Percentiles rank a stretch among this genome's conserved stretches.
These are phyloP conservation scores for Lamprologus ornatipinnis DNA, from an alignment of 2,113 vertebrate genomes.

Conservation along the genomic window DNA sequence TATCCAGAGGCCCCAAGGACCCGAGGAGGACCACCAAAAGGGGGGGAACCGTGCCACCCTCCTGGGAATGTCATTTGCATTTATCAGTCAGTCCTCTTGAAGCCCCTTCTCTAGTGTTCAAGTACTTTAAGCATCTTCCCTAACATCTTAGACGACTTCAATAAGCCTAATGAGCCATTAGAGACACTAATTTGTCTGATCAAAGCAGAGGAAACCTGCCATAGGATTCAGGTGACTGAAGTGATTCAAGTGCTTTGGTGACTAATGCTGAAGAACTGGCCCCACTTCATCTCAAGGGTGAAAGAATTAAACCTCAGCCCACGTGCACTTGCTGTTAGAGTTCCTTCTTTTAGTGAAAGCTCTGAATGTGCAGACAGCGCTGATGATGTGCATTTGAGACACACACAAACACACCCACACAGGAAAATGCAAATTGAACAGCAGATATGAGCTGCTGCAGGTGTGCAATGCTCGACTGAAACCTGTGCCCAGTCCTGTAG, in stretches of 20 bases:
- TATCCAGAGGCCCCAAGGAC: no score
- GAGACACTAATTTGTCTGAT: constrained; percentile 9
- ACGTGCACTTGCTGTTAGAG: background rate
- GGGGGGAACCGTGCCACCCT: no score
- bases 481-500: background rate
- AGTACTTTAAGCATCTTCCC: background rate
- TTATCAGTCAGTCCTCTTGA: background rate
- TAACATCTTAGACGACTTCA: background rate
- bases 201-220: background rate
- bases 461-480: background rate
- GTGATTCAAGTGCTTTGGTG: background rate
- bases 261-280: background rate
- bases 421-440: background rate
- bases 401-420: background rate
- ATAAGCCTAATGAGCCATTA: constrained; percentile 4
- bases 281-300: background rate
- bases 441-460: background rate
- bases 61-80: background rate
- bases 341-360: background rate
- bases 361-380: background rate
- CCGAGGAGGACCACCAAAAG: no score
- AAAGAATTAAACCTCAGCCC: background rate
- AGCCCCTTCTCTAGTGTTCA: background rate
- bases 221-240: background rate
- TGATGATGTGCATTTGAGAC: background rate